Evolutionary conservation across 2,797 vertebrate genomes (phyloP).

Genomic region (Vultur gryphus): DNA sequence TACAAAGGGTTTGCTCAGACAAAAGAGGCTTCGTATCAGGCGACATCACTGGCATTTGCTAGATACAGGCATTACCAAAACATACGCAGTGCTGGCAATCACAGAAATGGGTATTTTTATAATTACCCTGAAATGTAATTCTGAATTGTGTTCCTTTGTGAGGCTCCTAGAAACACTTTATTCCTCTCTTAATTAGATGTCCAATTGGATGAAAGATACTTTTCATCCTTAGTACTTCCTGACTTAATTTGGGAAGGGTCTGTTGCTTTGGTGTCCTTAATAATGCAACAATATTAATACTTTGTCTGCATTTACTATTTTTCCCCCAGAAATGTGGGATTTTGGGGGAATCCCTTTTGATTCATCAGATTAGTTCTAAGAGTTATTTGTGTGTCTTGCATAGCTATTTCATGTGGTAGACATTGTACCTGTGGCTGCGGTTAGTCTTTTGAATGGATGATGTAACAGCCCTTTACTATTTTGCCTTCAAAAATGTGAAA

Average conservation of each 20-base stretch:
- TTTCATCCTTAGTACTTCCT: neutral
- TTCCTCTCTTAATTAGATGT: neutral
- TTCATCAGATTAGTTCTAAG: neutral
- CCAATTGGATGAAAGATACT: neutral
- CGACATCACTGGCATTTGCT: neutral
- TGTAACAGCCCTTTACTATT: slow-evolving; percentile 2
- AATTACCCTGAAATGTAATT: rapidly evolving
- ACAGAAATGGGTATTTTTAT: neutral
- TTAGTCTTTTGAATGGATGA: neutral
- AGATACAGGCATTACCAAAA: neutral
- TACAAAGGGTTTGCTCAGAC: slow-evolving; percentile 16
- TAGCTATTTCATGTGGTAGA: neutral
- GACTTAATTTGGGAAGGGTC: neutral
- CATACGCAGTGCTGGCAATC: neutral
- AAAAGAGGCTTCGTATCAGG: slow-evolving; percentile 15
- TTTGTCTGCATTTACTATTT: neutral
- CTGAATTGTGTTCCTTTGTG: neutral
- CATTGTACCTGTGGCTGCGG: neutral
- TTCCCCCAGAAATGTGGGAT: neutral
- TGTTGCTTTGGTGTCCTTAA: neutral
- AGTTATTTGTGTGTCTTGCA: rapidly evolving
- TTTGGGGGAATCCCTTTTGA: neutral
- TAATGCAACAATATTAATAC: rapidly evolving
- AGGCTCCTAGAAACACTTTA: neutral
- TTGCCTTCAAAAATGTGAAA: slow-evolving; percentile 20